Evolutionary conservation across 1,140 invertebrate genomes (phyloP).

Genomic region (Anastrepha obliqua): DNA sequence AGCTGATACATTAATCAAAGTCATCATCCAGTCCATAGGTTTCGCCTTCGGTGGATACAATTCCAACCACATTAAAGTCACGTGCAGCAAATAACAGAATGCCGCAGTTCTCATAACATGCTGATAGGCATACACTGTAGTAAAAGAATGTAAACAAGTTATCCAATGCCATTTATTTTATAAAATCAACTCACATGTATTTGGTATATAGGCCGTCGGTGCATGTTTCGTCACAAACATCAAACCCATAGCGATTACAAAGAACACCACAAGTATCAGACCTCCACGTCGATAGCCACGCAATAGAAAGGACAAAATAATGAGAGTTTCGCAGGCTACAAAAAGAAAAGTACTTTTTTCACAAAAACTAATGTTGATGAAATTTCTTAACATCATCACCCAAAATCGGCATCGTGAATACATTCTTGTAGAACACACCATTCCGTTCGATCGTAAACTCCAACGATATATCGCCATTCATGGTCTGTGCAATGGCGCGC

Average conservation of each 20-base stretch:
- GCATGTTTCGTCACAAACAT: constrained; percentile 69
- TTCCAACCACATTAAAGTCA: constrained; percentile 67
- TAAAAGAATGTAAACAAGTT: neutral
- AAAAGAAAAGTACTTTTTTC: neutral
- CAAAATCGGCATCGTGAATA: constrained; percentile 65
- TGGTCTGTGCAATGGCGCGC: constrained; percentile 57
- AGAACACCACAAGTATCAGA: constrained; percentile 62
- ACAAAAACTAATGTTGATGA: neutral
- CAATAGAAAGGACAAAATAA: constrained; percentile 66
- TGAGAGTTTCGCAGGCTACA: constrained; percentile 64
- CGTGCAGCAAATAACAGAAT: constrained; percentile 69
- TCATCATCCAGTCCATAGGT: constrained; percentile 57
- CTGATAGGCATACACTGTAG: constrained; percentile 64
- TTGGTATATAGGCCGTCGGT: constrained; percentile 66
- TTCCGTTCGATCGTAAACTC: constrained; percentile 64
- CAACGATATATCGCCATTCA: constrained; percentile 66
- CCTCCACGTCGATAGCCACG: constrained; percentile 67
- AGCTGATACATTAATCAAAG: constrained; percentile 60
- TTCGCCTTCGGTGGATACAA: constrained; percentile 64
- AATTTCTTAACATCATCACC: constrained; percentile 58
- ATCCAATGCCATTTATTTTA: neutral
- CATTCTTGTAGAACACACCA: constrained; percentile 62
- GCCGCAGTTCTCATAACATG: constrained; percentile 61
- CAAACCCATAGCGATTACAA: constrained; percentile 62
- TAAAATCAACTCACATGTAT: constrained; percentile 61